phyloP scores from a whole-genome alignment of 23 tunicate genomes.

The Styela plicata region DNA sequence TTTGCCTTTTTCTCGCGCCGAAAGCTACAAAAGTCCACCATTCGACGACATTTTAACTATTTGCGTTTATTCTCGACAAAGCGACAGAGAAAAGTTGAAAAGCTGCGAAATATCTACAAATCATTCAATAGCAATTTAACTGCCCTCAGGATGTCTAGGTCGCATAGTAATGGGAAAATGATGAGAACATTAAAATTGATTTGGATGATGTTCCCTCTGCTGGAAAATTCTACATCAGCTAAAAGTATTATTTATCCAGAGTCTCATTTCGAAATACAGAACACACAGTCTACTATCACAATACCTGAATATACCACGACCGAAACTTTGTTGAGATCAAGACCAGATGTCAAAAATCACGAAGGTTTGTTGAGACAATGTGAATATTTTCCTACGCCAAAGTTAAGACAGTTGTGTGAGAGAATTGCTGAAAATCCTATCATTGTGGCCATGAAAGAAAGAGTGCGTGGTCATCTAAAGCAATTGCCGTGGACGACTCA shows the following conservation, averaged over 20 bases:
- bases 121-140: not conserved
- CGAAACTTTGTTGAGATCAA: conserved; percentile 18
- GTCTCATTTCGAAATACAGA: not conserved
- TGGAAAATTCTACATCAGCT: not conserved
- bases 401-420: conserved; percentile 3
- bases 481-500: conserved; percentile 1
- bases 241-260: not conserved
- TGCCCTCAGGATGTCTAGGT: not conserved
- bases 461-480: conserved; percentile 16
- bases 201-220: not conserved
- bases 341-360: conserved; percentile 35
- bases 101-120: not conserved
- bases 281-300: conserved; percentile 17
- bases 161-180: not conserved
- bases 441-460: conserved; percentile 30
- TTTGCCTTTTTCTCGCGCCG: not conserved
- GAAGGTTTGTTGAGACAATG: conserved; percentile 24
- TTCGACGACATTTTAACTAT: not conserved
- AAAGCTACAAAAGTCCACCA: not conserved
- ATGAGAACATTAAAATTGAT: not conserved
- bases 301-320: conserved; percentile 27
- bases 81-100: not conserved
- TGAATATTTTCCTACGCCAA: conserved; percentile 25
- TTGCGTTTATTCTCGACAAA: not conserved
- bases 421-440: conserved; percentile 35